Evolutionary conservation across 2,888 invertebrate genomes (phyloP).

Genomic region (Malthinus flaveolus): DNA sequence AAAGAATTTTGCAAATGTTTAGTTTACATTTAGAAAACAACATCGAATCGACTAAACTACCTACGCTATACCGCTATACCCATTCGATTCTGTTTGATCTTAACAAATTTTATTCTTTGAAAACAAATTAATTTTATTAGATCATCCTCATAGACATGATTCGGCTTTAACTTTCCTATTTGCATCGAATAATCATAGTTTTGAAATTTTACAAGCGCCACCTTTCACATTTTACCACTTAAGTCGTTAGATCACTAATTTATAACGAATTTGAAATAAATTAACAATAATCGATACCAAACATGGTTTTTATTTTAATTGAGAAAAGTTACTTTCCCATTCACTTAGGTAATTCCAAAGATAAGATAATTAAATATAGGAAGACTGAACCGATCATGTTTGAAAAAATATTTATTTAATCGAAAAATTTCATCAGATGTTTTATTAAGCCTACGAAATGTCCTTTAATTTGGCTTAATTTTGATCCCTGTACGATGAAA

Average conservation of each 20-base stretch:
- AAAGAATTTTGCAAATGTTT: conserved; percentile 32
- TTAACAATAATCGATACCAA: not conserved
- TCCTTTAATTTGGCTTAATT: no score
- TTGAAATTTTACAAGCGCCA: not conserved
- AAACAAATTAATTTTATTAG: not conserved
- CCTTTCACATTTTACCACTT: not conserved
- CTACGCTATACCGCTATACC: not conserved
- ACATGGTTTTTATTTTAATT: not conserved
- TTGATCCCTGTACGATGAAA: no score
- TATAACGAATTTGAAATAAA: not conserved
- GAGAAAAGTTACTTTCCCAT: not conserved
- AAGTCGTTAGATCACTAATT: not conserved
- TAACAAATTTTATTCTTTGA: not conserved
- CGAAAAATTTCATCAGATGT: no score
- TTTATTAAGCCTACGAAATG: no score
- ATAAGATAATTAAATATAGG: not conserved
- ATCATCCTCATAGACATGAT: not conserved
- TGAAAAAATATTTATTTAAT: no score
- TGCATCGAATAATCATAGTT: conserved; percentile 3
- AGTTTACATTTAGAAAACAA: conserved; percentile 35
- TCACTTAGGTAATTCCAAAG: not conserved
- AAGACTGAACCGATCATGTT: no score
- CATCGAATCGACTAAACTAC: conserved; percentile 24
- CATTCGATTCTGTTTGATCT: conserved; percentile 12
- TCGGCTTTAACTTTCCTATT: not conserved